Evolutionary conservation across 2,888 invertebrate species (phyloP).

Genomic region (Automeris io): DNA sequence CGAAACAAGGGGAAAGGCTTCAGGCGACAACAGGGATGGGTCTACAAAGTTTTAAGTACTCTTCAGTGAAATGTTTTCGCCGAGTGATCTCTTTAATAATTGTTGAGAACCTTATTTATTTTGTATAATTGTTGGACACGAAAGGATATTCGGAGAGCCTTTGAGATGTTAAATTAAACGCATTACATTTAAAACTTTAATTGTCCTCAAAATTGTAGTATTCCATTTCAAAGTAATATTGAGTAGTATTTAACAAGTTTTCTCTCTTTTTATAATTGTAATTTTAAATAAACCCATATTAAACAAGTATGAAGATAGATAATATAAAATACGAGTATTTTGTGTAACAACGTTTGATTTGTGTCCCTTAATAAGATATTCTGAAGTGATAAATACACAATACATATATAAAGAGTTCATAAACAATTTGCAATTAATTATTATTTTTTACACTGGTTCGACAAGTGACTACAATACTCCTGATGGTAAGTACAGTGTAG

Average conservation of each 20-base stretch:
- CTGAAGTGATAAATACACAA: too few species aligned
- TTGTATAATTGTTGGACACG: conserved; percentile 34
- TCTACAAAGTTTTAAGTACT: conserved; percentile 56
- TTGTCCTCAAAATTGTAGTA: not conserved
- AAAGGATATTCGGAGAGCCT: conserved; percentile 13
- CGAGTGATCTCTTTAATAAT: conserved; percentile 50
- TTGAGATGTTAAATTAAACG: conserved; percentile 2
- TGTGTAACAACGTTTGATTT: too few species aligned
- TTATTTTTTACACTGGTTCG: too few species aligned
- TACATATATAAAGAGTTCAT: too few species aligned
- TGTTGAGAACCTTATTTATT: conserved; percentile 44
- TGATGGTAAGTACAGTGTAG: too few species aligned
- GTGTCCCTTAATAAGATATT: too few species aligned
- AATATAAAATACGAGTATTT: too few species aligned
- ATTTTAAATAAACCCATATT: too few species aligned
- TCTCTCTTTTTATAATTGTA: too few species aligned
- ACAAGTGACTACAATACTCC: too few species aligned
- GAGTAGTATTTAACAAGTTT: not conserved
- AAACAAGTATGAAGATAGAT: too few species aligned
- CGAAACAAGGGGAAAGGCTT: conserved; percentile 51
- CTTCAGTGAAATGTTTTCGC: conserved; percentile 52
- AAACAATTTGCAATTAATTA: too few species aligned
- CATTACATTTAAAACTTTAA: not conserved
- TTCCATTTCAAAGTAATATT: not conserved
- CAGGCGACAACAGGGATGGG: conserved; percentile 44